Percentiles rank a stretch among this genome's conserved stretches.
Evolutionary conservation across 2,113 vertebrate species (phyloP).

Genomic region (Noturus placidus): DNA sequence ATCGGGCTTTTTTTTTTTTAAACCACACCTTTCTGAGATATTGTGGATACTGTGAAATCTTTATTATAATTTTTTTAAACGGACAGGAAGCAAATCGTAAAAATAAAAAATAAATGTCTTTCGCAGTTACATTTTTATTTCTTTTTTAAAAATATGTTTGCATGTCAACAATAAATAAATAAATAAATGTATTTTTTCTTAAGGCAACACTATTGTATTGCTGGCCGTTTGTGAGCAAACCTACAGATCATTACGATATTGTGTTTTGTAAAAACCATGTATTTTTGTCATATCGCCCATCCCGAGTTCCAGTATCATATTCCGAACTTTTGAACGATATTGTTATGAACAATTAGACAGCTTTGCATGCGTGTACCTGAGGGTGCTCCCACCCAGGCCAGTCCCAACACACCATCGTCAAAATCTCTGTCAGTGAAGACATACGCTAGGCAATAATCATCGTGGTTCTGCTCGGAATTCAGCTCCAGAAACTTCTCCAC

Average conservation of each 20-base stretch:
- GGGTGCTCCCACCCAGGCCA: constrained; percentile 97
- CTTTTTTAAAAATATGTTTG: too few species aligned
- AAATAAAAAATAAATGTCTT: neutral
- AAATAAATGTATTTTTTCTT: too few species aligned
- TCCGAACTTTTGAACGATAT: neutral
- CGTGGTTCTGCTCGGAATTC: constrained; percentile 98
- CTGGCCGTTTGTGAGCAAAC: neutral
- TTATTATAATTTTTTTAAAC: too few species aligned
- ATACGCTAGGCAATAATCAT: constrained; percentile 97
- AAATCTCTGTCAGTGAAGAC: constrained; percentile 98
- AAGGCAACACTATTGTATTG: neutral
- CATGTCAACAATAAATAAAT: neutral
- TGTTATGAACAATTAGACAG: neutral
- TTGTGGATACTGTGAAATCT: too few species aligned
- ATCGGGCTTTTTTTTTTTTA: too few species aligned
- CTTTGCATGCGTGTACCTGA: constrained; percentile 78
- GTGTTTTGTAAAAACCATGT: neutral
- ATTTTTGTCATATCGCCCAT: neutral
- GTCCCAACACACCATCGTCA: constrained; percentile 93
- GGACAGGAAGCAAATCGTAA: neutral
- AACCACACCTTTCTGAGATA: too few species aligned
- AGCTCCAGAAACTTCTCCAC: constrained; percentile 98
- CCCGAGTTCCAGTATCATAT: neutral
- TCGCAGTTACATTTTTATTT: neutral
- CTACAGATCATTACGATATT: neutral